Percentiles rank a stretch among this genome's conserved stretches.
Evolutionary conservation across 1,140 invertebrate genomes (phyloP).

Genomic region (Cyrtorhinus lividipennis): DNA sequence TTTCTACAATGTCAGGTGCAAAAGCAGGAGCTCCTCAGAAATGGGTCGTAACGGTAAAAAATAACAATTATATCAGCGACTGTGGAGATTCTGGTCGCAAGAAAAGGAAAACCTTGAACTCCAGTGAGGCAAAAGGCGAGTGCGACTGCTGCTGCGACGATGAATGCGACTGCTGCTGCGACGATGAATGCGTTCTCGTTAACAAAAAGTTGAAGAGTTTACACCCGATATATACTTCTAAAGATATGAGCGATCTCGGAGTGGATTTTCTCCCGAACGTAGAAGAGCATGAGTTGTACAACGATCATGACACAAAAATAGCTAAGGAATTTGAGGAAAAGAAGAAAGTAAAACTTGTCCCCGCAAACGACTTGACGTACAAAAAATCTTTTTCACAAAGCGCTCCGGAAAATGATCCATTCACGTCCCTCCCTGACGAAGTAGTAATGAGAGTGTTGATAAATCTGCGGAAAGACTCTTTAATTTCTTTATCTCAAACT

Average conservation of each 20-base stretch:
- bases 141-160: too few relatives aligned
- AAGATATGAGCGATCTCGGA: background rate
- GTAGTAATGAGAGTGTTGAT: slow-evolving; percentile 10
- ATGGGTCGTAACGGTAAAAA: too few relatives aligned
- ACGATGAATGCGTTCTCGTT: too few relatives aligned
- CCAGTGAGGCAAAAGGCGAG: too few relatives aligned
- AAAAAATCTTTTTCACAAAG: background rate
- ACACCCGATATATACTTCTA: too few relatives aligned
- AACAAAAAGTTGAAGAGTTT: too few relatives aligned
- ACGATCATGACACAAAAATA: background rate
- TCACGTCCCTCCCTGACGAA: slow-evolving; percentile 8
- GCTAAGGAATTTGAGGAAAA: background rate
- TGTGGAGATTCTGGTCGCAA: too few relatives aligned
- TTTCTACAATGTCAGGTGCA: too few relatives aligned
- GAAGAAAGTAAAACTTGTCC: background rate
- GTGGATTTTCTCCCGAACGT: background rate
- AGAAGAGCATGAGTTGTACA: background rate
- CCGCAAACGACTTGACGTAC: background rate
- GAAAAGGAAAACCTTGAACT: too few relatives aligned
- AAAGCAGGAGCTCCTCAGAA: too few relatives aligned
- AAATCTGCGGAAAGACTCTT: background rate
- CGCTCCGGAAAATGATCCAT: background rate
- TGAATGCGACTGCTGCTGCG: too few relatives aligned
- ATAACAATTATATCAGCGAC: too few relatives aligned
- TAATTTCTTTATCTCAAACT: background rate